Base-by-base conservation (phyloP, 2,113 vertebrate genomes). In the Oxyura jamaicensis region DNA sequence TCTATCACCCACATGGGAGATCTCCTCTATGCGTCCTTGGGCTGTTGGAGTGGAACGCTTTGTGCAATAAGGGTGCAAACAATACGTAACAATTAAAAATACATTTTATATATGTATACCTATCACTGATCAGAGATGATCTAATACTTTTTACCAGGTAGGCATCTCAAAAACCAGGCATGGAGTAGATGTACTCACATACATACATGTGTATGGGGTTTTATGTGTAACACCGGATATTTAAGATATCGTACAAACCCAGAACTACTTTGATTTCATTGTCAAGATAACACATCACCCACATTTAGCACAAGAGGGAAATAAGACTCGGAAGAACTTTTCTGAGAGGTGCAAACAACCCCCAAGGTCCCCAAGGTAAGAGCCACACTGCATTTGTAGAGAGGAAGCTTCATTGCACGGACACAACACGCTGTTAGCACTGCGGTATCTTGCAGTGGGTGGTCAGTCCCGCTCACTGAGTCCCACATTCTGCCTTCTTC, bases 381-480 rank as follows among this genome's bases (percentile, higher is more conserved):
- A 56, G 21, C 12, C 66, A 42, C 6, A 0, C 81, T 80, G 46
- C 33, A 19, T 35, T 67, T 75, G 42, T 23, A 22, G 35, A 55
- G n/a, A 71, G n/a, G n/a, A 46, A 4, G 1, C 2, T 41, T 39
- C 3, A 0, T 5, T 22, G 55, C 11, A 19, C 16, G 3, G 36
- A 23, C 16, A 31, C 50, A 33, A 85, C 46, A 48, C 0, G 31
- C 23, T 26, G 28, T 3, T 46, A 23, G 75, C 29, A 15, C 31
- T 1, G 6, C 1, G 15, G 2, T 2, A 23, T 59, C 55, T 50
- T 4, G 5, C 42, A 41, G 4, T 3, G 2, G 48, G 15, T 5
- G 16, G 2, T 3, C 5, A 13, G 31, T 44, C 31, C 79, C 58
- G 81, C 77, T 33, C 15, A 0, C 39, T 6, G 8, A 4, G 39